Conservation (phyloP, 30 jellyfish, hydroid and myxozoan species). For the Aurelia aurita complex sp. Pacific region DNA sequence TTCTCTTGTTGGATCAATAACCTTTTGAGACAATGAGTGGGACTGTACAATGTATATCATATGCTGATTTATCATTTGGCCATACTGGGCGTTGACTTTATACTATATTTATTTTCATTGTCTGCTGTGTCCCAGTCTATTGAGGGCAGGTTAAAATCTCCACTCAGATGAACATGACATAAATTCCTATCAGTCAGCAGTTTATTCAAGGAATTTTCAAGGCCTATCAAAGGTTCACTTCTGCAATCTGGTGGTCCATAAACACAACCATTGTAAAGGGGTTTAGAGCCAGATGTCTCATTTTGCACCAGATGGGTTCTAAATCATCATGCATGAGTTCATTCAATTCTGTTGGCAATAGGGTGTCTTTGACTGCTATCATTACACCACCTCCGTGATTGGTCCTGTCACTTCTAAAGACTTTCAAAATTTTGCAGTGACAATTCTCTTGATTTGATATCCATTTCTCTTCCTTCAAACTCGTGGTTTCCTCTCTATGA, state of each 20-base stretch:
- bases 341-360: slow-evolving; percentile 9
- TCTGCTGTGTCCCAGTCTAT: slow-evolving; percentile 54
- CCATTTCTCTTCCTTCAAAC: too few species aligned
- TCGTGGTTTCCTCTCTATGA: too few species aligned
- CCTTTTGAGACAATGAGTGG: slow-evolving; percentile 38
- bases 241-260: slow-evolving; percentile 34
- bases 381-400: slow-evolving; percentile 24
- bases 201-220: slow-evolving; percentile 23
- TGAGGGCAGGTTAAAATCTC: slow-evolving; percentile 49
- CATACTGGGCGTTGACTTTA: slow-evolving; percentile 54
- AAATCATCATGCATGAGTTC: slow-evolving; percentile 22
- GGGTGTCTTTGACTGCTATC: slow-evolving; percentile 34
- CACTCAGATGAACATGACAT: slow-evolving; percentile 49
- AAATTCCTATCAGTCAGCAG: slow-evolving; percentile 39
- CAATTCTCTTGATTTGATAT: slow-evolving; percentile 28
- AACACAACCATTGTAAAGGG: slow-evolving; percentile 18
- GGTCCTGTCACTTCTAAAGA: slow-evolving; percentile 32
- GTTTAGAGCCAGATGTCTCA: slow-evolving; percentile 31
- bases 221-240: slow-evolving; percentile 33
- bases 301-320: slow-evolving; percentile 33
- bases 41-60: slow-evolving; percentile 39
- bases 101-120: slow-evolving; percentile 37
- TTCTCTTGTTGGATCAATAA: slow-evolving; percentile 35
- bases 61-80: slow-evolving; percentile 32
- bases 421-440: slow-evolving; percentile 5